Base-by-base conservation (phyloP, 1,140 invertebrate genomes). In the Bombus superbus region DNA sequence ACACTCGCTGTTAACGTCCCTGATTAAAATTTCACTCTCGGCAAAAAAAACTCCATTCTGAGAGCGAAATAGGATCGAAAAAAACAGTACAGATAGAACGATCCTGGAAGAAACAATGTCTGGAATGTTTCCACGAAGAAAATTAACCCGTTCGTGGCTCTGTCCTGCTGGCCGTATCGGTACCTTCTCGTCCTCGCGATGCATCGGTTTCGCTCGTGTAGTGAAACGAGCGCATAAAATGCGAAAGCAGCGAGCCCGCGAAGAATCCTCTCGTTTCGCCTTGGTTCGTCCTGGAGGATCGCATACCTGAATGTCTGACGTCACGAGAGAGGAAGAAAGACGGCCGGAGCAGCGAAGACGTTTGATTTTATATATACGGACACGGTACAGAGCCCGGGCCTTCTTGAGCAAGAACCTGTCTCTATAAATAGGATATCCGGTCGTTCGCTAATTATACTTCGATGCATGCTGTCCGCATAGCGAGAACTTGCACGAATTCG, bases 381-480 rank as follows among this genome's bases (percentile, higher is more conserved):
- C 90, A 82, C 75, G 81, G 87, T 74, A 78, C 80, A 73, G 69
- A 89, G 83, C 82, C 90, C 84, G 81, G 89, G 90, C 84, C 79
- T 85, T 86, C 84, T 83, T 78, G 77, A 94, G 94, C 93, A 94
- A 94, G 74, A 94, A 94, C 93, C 93, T 94, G 94, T 88, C 93
- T 92, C 94, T 95, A 95, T 93, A 94, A 95, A 95, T 95, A 95
- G 92, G 90, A 92, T 92, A 90, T 93, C 89, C 89, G 92, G 91
- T 90, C 88, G 82, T 89, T 92, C 81, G 91, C 94, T 95, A 95
- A 95, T 95, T 95, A 94, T 95, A 95, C 87, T 89, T 88, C 87
- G 85, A 90, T 91, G 90, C 90, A 83, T 86, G 85, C 83, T 81
- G 66, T 40, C 69, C 77, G 76, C 75, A 72, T 79, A 77, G 69